Base-by-base conservation (phyloP, 1,140 invertebrate genomes). In the Aphidius gifuensis region DNA sequence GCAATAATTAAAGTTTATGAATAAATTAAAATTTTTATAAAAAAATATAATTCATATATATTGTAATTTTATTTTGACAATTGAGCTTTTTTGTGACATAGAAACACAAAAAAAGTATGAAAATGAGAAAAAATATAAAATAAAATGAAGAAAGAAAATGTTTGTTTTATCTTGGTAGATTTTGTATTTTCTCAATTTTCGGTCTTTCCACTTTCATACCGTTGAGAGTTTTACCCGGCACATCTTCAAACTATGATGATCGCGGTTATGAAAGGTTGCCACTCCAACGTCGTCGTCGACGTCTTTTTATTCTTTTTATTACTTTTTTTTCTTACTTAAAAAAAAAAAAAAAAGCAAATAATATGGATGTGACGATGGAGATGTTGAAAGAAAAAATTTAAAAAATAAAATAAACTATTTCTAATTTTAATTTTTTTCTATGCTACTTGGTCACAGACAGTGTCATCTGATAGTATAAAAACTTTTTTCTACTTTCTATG, bases 221-320 rank as follows among this genome's bases (percentile, higher is more conserved):
- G 23, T 45, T 21, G 48, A 53, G 40, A 54, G n/a, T 54, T 61
- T 54, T 45, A 23, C 21, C n/a, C 39, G 40, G 43, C 50, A 60
- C 53, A 60, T 53, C 59, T 54, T 60, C 50, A 60, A 54, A 60
- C 59, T 58, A 47, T 16, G 59, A 60, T 60, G 50, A 60, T 60
- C 51, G 51, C 47, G 60, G 45, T 55, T 55, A 61, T 61, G 51
- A 61, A 54, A 48, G 53, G 58, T 60, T 43, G 53, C 39, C 53
- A 42, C 40, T 55, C 23, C 23, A 32, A 2, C 4, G 5, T 16
- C 7, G 48, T n/a, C 48, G 48, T 9, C 6, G 48, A 9, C 16
- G 9, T 32, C 38, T n/a, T 16, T 39, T 40, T 11, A 45, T 9
- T 11, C 44, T 3, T 45, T 45, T 45, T 11, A 7, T 9, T 45